phyloP scores from a whole-genome alignment of 35 echinoderm and acorn worm genomes.

The Anneissia japonica region DNA sequence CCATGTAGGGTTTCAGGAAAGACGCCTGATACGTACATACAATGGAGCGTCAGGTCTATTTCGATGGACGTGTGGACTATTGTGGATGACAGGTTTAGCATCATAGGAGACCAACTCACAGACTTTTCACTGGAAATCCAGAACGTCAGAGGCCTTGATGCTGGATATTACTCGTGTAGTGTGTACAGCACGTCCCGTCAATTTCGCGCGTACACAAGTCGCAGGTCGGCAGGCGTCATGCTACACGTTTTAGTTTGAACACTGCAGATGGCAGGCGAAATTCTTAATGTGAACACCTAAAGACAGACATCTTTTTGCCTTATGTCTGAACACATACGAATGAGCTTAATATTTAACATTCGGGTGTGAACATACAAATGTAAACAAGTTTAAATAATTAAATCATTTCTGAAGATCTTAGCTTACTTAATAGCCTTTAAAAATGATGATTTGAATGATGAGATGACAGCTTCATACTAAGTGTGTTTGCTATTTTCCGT shows the following conservation, averaged over 20 bases:
- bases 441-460: too few relatives aligned
- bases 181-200: background rate
- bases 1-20: background rate
- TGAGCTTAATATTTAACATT: too few relatives aligned
- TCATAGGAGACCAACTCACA: background rate
- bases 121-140: background rate
- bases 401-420: too few relatives aligned
- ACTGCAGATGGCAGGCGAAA: too few relatives aligned
- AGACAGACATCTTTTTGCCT: too few relatives aligned
- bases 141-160: background rate
- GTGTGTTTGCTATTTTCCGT: too few relatives aligned
- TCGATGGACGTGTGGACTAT: background rate
- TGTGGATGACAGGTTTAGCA: background rate
- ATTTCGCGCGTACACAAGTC: background rate
- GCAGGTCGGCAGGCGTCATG: background rate
- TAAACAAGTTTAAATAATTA: too few relatives aligned
- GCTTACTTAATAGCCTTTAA: too few relatives aligned
- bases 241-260: background rate
- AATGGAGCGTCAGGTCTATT: background rate
- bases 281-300: too few relatives aligned
- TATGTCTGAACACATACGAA: too few relatives aligned
- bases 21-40: background rate
- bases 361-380: too few relatives aligned
- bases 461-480: too few relatives aligned
- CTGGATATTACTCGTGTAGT: background rate